These are phyloP conservation scores for Saccopteryx bilineata DNA, from an alignment of 2,113 vertebrate species.

Conservation along the genomic window DNA sequence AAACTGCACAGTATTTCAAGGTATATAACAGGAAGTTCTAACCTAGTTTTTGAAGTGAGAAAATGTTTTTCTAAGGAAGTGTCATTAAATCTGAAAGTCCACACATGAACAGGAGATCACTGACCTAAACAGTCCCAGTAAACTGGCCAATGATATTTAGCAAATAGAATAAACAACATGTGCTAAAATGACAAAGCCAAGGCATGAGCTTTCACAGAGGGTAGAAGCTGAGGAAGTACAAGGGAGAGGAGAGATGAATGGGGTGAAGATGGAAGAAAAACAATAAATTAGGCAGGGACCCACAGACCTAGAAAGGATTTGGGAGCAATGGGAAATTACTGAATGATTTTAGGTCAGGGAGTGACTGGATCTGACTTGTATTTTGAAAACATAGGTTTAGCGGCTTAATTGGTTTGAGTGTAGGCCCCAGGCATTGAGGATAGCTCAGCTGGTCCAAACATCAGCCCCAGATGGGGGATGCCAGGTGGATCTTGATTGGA, in stretches of 20 bases:
- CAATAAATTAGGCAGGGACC: background rate
- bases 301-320: background rate
- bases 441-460: too few relatives aligned
- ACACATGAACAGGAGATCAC: background rate
- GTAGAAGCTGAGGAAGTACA: background rate
- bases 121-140: background rate
- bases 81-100: constrained; percentile 10
- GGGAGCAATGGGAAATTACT: background rate
- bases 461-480: too few relatives aligned
- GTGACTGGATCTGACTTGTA: background rate
- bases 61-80: background rate
- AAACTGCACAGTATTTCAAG: background rate
- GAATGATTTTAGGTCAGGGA: background rate
- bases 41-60: background rate
- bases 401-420: too few relatives aligned
- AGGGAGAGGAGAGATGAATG: background rate
- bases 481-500: too few relatives aligned
- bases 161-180: background rate
- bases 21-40: background rate
- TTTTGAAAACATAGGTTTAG: background rate
- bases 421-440: too few relatives aligned
- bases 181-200: background rate
- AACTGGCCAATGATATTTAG: background rate
- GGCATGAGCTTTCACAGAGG: background rate
- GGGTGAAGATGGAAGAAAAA: background rate